Evolutionary conservation across 1,140 invertebrate genomes (phyloP), one percentile per base, ranked within the genome.

Genomic region (Eupristina koningsbergeri): DNA sequence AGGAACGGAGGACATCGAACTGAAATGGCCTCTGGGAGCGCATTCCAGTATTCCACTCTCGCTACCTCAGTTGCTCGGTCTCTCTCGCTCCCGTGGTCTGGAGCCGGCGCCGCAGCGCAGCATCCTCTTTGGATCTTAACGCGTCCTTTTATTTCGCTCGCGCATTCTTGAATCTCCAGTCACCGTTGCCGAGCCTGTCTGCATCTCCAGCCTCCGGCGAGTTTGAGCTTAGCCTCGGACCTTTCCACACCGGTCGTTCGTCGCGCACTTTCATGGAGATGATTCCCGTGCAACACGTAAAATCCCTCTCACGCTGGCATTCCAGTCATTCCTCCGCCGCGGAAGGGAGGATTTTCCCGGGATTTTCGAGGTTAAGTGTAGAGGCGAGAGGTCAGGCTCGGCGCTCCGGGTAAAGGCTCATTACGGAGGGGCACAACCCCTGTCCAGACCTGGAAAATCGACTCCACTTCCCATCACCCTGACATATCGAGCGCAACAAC

Each of bases 21-120:
- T 89, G 93, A 89, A 89, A 93, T 90, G 89, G 92, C 88, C 89
- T 91, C 87, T 90, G 87, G 88, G 88, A 89, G 87, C 87, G 88
- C 88, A 85, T 89, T 89, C 89, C 90, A 90, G 88, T 89, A 85
- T 89, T 89, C 89, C 89, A 84, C 90, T 90, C 90, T 90, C 89
- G 89, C 89, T 90, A 88, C 86, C 80, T 89, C 84, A 86, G 58
- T 85, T 83, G 75, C 81, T 58, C 61, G 84, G 71, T 85, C 80
- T 78, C 58, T 80, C 67, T 50, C 74, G 31, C 78, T 69, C 67
- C 45, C 58, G 61, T 36, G 73, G 64, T 88, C 79, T n/a, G 2
- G 50, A 1, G 7, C 67, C 17, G 67, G 36, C 36, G 36, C 36
- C n/a, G 36, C 39, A 45, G 15, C 19, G 63, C 41, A 69, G 45